Evolutionary conservation across 2,113 vertebrate species (phyloP), one percentile per base, ranked within the genome.

Genomic region (Micromys minutus): DNA sequence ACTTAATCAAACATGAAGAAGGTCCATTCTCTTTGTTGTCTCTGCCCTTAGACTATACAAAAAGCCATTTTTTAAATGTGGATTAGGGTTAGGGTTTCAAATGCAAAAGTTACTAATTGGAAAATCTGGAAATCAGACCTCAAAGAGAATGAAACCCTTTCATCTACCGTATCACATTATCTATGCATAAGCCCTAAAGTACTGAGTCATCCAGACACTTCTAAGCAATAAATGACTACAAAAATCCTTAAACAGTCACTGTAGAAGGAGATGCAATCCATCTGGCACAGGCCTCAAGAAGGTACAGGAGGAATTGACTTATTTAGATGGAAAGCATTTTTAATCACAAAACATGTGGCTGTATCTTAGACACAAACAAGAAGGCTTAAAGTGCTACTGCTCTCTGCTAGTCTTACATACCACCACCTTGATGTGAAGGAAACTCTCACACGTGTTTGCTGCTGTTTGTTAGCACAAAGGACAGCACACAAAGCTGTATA

Each of bases 91-190:
- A 91, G 86, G 72, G 93, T 94, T 97, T 97, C 89, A 95, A 94
- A 96, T 69, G 69, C n/a, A 47, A 83, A 94, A 50, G 39, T 65
- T 91, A 93, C 61, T 91, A 96, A 75, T 36, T 89, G 91, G 89
- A 93, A 96, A 96, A 95, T 93, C 76, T 95, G 81, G 93, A 96
- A 95, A 91, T 94, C 74, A 94, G 89, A 93, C 87, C 83, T 95
- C 83, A 95, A 91, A 96, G 85, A 87, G 83, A 97, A 59, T 80
- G 67, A 95, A 89, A 87, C 45, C 57, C 91, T 97, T 97, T 97
- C 83, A 95, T 97, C 77, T 94, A 86, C 67, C 77, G 95, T 91
- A 96, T 96, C 96, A 94, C n/a, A 94, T 92, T 90, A 94, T 94
- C 96, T 95, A 86, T 80, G 85, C 77, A 87, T 87, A 93, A 97